phyloP scores from a whole-genome alignment of 2,797 vertebrate species.

The Nasua narica region DNA sequence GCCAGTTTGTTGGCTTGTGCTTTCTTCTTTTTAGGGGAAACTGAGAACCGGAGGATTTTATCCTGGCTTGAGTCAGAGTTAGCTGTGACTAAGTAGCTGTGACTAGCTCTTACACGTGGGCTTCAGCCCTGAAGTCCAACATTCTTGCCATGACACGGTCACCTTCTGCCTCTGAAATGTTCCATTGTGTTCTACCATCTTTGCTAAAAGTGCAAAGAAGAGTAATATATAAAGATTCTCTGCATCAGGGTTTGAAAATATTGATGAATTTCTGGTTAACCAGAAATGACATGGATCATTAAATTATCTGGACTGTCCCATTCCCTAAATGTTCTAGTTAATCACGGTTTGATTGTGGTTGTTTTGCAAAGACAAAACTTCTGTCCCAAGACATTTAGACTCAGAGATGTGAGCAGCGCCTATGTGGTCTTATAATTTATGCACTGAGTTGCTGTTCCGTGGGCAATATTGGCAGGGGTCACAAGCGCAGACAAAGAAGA shows the following conservation, averaged over 20 bases:
- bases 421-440: conserved; percentile 34
- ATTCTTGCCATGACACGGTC: not conserved
- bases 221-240: not conserved
- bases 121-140: not conserved
- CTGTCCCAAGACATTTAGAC: conserved; percentile 22
- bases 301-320: not conserved
- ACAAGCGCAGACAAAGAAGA: conserved; percentile 26
- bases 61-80: not conserved
- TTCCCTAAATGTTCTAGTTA: not conserved
- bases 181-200: not conserved
- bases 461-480: conserved; percentile 22
- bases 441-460: not conserved
- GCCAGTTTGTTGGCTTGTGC: fast-evolving
- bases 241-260: not conserved
- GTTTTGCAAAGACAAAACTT: conserved; percentile 46
- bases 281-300: conserved; percentile 23
- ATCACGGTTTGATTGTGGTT: conserved; percentile 38
- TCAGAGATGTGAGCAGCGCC: not conserved
- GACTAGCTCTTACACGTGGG: not conserved
- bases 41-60: not conserved
- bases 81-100: not conserved
- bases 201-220: not conserved
- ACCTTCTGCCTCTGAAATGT: not conserved
- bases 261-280: not conserved
- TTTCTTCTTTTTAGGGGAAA: not conserved